phyloP scores from a whole-genome alignment of 2,797 vertebrate species.

The Myiothlypis chrysogaster region DNA sequence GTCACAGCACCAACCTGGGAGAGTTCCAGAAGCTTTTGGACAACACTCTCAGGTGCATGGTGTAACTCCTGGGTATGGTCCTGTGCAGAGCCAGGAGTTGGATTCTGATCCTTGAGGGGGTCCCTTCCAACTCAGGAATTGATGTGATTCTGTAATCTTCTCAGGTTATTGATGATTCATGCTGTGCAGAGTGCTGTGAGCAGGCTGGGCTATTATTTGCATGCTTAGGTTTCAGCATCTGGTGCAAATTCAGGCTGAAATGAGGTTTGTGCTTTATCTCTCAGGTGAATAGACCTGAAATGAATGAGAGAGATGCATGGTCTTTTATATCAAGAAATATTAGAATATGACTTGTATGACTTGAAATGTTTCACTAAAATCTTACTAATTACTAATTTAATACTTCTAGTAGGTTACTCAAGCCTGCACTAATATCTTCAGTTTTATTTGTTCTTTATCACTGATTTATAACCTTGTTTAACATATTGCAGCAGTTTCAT shows the following conservation, averaged over 20 bases:
- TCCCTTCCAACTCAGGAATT: background rate
- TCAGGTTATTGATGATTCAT: background rate
- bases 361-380: background rate
- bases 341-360: background rate
- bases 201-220: background rate
- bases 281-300: background rate
- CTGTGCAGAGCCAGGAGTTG: background rate
- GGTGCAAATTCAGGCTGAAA: background rate
- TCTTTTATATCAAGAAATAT: background rate
- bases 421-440: background rate
- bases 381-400: background rate
- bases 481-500: background rate
- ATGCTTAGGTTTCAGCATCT: background rate
- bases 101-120: background rate
- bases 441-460: background rate
- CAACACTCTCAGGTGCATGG: accelerated
- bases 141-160: background rate
- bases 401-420: background rate
- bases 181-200: background rate
- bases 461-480: background rate
- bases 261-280: background rate
- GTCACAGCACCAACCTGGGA: accelerated
- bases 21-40: background rate
- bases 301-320: background rate
- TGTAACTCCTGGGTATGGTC: background rate